Evolutionary conservation across 2,113 vertebrate genomes (phyloP).

Genomic region (Cariama cristata): DNA sequence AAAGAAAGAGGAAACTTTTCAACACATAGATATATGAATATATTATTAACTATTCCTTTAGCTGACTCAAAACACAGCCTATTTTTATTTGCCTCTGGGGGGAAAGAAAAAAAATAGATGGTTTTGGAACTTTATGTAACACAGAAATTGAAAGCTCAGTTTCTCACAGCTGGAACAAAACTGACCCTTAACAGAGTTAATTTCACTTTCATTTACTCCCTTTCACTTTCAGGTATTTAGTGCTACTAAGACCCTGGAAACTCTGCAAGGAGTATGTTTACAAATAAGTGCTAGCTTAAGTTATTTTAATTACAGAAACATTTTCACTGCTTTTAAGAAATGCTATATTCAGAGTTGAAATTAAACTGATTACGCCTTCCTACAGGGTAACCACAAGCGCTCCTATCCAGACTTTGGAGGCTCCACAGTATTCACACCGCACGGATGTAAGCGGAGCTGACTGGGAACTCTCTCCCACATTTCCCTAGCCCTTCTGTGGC

Average conservation of each 20-base stretch:
- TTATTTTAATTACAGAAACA: not conserved
- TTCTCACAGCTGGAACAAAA: conserved; percentile 32
- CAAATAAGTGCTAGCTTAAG: not conserved
- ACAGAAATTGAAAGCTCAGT: not conserved
- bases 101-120: not conserved
- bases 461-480: not conserved
- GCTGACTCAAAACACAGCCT: conserved; percentile 1
- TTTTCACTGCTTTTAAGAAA: not conserved
- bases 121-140: conserved; percentile 15
- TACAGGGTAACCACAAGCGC: not conserved
- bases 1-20: conserved; percentile 23
- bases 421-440: not conserved
- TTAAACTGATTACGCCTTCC: not conserved
- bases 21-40: not conserved
- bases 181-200: not conserved
- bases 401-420: not conserved
- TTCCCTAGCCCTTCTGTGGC: not conserved
- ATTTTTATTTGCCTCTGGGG: conserved; percentile 11
- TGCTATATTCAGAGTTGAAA: not conserved
- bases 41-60: conserved; percentile 42
- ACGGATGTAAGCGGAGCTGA: not conserved
- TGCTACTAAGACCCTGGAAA: not conserved
- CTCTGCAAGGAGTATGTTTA: not conserved
- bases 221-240: conserved; percentile 29
- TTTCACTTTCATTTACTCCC: conserved; percentile 28